Evolutionary conservation across 1,140 invertebrate genomes (phyloP), one percentile per base, ranked within the genome.

Genomic region (Anastrepha obliqua): DNA sequence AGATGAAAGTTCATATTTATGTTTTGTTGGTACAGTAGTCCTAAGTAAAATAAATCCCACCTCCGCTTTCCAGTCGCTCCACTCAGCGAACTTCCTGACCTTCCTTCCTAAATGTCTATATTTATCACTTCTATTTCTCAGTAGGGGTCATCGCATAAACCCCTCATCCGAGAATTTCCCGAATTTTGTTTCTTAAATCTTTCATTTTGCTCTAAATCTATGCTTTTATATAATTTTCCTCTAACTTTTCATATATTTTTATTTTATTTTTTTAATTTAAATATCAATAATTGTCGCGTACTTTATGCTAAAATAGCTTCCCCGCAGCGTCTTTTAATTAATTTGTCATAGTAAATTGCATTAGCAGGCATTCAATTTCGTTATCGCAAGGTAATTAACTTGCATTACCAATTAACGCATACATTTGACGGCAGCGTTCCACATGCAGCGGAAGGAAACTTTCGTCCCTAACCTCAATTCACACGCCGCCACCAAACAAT

Each of bases 361-460:
- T 81, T 81, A 81, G 74, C 74, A 29, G 47, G 55, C n/a, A 81
- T 81, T 81, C 55, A 81, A 81, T 81, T 81, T 55, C 74, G 74
- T 81, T 81, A 81, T 55, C 74, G 51, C n/a, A 55, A 81, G 74
- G 47, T 55, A 81, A 81, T 81, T 81, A 81, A 81, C 74, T 81
- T 81, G 74, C 74, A 81, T 81, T 81, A 81, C 74, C 74, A 81
- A 81, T 58, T 81, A 81, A 58, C 74, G 74, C n/a, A 3, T 81
- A n/a, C 51, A 81, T 55, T 51, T 55, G 47, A 15, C 67, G 2
- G 39, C 39, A 29, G 11, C 5, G 5, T 15, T 29, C 29, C 64
- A 67, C 64, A 67, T 13, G 11, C 13, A 81, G 7, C 42, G 74
- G 47, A 51, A 81, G 74, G 47, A 51, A 51, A 47, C 55, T 58